Evolutionary conservation across 2,888 invertebrate species (phyloP).

Genomic region (Tetranychus piercei): DNA sequence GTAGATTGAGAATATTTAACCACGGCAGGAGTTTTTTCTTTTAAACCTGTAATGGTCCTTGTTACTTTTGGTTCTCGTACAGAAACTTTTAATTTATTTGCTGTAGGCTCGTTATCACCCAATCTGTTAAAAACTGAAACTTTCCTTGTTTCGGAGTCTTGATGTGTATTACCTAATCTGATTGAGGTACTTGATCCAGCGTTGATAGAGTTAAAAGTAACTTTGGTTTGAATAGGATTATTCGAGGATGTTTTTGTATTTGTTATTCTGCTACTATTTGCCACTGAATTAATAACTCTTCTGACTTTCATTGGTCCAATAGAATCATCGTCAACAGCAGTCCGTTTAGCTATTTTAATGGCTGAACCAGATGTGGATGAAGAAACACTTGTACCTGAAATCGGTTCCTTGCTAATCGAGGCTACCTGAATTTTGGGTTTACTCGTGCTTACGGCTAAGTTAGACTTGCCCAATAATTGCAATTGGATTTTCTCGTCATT

Average conservation of each 20-base stretch:
- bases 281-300: background rate
- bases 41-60: background rate
- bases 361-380: background rate
- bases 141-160: slow-evolving; percentile 1
- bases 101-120: background rate
- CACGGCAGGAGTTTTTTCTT: background rate
- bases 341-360: background rate
- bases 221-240: background rate
- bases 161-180: slow-evolving; percentile 4
- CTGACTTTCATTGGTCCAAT: background rate
- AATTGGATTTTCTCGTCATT: slow-evolving; percentile 35
- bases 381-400: slow-evolving; percentile 3
- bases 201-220: background rate
- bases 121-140: background rate
- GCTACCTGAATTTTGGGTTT: background rate
- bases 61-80: background rate
- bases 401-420: background rate
- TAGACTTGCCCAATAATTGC: background rate
- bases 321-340: background rate
- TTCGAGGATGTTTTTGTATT: background rate
- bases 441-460: background rate
- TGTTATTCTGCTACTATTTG: background rate
- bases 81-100: background rate
- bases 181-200: background rate
- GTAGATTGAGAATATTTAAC: background rate